Evolutionary conservation across 2,888 invertebrate species (phyloP), one percentile per base, ranked within the genome.

Genomic region (Agelastica alni): DNA sequence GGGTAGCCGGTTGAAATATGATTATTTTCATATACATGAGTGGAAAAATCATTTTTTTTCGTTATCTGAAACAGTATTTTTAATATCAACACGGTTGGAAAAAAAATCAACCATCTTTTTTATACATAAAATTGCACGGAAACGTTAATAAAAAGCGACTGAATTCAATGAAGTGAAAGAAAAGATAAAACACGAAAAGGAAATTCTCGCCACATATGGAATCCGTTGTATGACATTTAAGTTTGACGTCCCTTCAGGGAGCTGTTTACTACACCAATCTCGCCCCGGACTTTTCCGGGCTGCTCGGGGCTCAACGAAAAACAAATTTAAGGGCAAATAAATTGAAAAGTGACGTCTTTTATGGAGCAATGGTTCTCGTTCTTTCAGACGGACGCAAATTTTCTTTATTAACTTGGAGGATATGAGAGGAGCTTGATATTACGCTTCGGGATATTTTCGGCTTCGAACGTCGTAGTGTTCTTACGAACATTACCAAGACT

Each of bases 261-360:
- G 70, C 73, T 68, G 73, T 75, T 75, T 70, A 64, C 70, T 65
- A 67, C 69, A 70, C 74, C 75, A 73, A 75, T 75, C 74, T 74
- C 74, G 71, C 69, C 69, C 68, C 65, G 67, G 64, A 36, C 49
- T 55, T 52, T 51, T 34, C 22, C 17, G 14, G 18, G 14, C n/a
- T 39, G 65, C 64, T 62, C 62, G 61, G 60, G 65, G 60, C 64
- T 60, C 62, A 65, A 68, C 65, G 61, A 58, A 62, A 63, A 68
- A 68, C 67, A 68, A 70, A 70, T 72, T 73, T 72, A 69, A 71
- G 73, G 70, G 71, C 70, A 70, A 68, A 71, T 72, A 73, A 72
- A 73, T 73, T 72, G 73, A 70, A 72, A 71, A 67, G 64, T 69
- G 70, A 66, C 67, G 67, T 67, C 61, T 66, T 70, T 70, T 72